Base-by-base conservation (phyloP, 2,888 invertebrate species). In the Cephus rjabovi region DNA sequence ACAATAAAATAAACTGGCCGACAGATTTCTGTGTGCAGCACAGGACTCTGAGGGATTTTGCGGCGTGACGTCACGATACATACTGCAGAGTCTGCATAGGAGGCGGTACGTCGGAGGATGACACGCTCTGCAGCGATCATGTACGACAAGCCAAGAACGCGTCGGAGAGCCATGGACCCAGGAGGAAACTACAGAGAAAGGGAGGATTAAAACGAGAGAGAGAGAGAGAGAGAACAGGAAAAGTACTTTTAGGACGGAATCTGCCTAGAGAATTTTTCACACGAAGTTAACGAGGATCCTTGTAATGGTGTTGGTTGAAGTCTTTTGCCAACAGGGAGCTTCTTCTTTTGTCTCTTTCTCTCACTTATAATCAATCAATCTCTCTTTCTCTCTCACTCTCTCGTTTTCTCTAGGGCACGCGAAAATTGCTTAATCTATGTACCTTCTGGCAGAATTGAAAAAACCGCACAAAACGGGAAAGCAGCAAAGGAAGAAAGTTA, bases 241-340 rank as follows among this genome's bases (percentile, higher is more conserved):
- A 15, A 74, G 4, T 0, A 12, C 15, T 40, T 6, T 15, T 40
- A 40, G 40, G 40, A 15, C 15, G 15, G 15, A 40, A 40, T 15
- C 15, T 15, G 37, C 37, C 37, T 15, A 40, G 37, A 12, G 4
- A 40, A 40, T 40, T 40, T 40, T 40, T 12, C 37, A 40, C 15
- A 40, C 15, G 4, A 1, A 40, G 15, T 40, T 15, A 40, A 40
- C 23, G 35, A 56, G 74, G 69, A 15, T 74, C 69, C 74, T 78
- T 40, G 12, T 34, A 75, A 75, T 75, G 73, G 75, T 33, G 76
- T 73, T 75, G 75, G 68, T 70, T 69, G 69, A 74, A 79, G 78
- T 74, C 69, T 35, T 40, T 76, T 35, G 15, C 33, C 37, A 76
- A 34, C 76, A 74, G 34, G 74, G 68, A 80, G 81, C 79, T 68